A percentile compares a stretch with the other conserved stretches of the same genome.
phyloP scores from a whole-genome alignment of 1,140 invertebrate genomes.

The Diuraphis noxia region DNA sequence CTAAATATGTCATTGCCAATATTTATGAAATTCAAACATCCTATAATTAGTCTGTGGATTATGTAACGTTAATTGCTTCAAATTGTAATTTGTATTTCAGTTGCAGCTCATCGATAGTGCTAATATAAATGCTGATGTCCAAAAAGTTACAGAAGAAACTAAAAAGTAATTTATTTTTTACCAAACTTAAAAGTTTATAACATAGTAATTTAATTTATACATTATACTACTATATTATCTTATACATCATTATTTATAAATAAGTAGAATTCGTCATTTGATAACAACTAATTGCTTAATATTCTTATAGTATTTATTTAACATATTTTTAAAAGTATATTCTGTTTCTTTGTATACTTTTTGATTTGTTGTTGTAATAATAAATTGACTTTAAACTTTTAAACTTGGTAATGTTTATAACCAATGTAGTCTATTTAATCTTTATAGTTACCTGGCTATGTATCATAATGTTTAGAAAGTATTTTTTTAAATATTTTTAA shows the following conservation, averaged over 20 bases:
- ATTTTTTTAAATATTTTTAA: neutral
- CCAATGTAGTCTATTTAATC: neutral
- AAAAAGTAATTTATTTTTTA: neutral
- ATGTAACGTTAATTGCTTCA: neutral
- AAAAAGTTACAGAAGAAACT: neutral
- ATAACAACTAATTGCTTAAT: neutral
- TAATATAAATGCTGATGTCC: neutral
- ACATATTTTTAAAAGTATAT: neutral
- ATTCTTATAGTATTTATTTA: neutral
- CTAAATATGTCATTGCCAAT: neutral
- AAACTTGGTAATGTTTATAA: neutral
- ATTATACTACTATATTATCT: neutral
- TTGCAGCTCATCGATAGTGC: neutral
- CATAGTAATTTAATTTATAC: neutral
- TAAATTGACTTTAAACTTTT: neutral
- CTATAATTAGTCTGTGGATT: neutral
- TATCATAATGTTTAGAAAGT: neutral
- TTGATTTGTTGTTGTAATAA: neutral
- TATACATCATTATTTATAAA: neutral
- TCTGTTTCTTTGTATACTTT: neutral
- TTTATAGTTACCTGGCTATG: neutral
- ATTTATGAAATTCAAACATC: neutral
- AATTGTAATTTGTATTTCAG: neutral
- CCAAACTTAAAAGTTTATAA: no score
- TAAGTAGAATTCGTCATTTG: no score